Base-by-base conservation (phyloP, 92 coral and sea anemone species). In the Muricea muricata region DNA sequence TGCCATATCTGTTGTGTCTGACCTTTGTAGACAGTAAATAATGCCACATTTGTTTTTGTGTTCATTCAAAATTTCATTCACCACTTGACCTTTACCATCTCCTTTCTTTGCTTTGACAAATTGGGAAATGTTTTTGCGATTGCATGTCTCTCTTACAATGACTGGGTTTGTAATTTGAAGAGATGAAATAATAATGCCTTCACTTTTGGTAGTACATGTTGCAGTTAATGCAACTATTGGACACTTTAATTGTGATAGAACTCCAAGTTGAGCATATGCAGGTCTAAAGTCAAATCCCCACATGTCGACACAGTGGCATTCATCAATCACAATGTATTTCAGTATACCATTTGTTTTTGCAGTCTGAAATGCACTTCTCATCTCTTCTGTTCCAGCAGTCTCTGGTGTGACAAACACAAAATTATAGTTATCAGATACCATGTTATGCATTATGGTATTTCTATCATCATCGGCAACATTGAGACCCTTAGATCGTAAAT, bases 231-330 rank as follows among this genome's bases (percentile, higher is more conserved):
- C 89, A 61, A 76, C 52, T 5, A 78, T 24, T 12, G 82, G 85
- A 25, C 52, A 10, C 81, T 63, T 46, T 79, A 83, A 7, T 58
- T 10, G 73, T 30, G 20, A 65, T 70, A 33, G 87, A 52, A 54
- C 81, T 67, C 89, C 69, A 8, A 87, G 78, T 17, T 79, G 54
- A 34, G 87, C 66, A 84, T 91, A 87, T 4, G 82, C 71, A n/a
- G 93, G 91, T n/a, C 86, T 76, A 61, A 90, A 90, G 65, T 86
- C 65, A 66, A 82, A 91, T 30, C 93, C 91, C 91, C 93, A 91
- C 33, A 74, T 70, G 73, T 91, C 91, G 48, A 91, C 77, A 30
- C 91, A 87, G 41, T 91, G 93, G 52, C 88, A 77, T 40, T 91
- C 93, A 73, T 87, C 87, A 15, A 91, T 84, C 1, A 91, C 89